Evolutionary conservation across 2,113 vertebrate genomes (phyloP).

Genomic region (Erinaceus europaeus): DNA sequence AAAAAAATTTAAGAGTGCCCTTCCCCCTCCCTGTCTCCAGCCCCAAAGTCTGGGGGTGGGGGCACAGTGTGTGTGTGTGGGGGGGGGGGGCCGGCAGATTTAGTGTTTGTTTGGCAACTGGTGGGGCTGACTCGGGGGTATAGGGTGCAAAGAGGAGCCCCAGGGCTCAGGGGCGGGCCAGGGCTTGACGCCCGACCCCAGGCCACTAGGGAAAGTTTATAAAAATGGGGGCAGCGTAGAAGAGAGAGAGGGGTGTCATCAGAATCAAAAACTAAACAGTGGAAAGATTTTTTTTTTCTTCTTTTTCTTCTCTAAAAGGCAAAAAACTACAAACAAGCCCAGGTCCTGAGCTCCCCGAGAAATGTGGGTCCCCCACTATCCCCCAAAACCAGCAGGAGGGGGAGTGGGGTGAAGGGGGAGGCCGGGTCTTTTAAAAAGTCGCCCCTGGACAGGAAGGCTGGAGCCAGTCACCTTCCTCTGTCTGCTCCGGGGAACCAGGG

Average conservation of each 20-base stretch:
- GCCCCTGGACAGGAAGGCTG: conserved; percentile 35
- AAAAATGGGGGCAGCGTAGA: conserved; percentile 56
- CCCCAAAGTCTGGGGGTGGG: not conserved
- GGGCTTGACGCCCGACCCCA: no score
- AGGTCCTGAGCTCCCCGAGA: conserved; percentile 64
- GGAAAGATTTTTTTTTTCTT: conserved; percentile 70
- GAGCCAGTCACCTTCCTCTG: not conserved
- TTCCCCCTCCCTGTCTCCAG: conserved; percentile 1
- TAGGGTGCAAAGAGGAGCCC: not conserved
- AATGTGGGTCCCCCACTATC: conserved; percentile 14
- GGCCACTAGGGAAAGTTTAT: conserved; percentile 53
- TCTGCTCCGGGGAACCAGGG: not conserved
- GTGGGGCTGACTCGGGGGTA: not conserved
- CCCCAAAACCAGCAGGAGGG: conserved; percentile 30
- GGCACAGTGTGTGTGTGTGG: no score
- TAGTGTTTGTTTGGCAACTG: conserved; percentile 70
- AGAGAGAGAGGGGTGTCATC: conserved; percentile 46
- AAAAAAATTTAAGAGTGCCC: conserved; percentile 17
- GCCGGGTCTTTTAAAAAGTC: conserved; percentile 57
- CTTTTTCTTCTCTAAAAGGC: conserved; percentile 71
- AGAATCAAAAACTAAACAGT: conserved; percentile 69
- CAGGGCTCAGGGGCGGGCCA: not conserved
- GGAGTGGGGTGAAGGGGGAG: not conserved
- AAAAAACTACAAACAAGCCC: conserved; percentile 73
- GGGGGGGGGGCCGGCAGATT: not conserved